Conservation (phyloP, 2,113 vertebrate genomes). For the Meriones unguiculatus region DNA sequence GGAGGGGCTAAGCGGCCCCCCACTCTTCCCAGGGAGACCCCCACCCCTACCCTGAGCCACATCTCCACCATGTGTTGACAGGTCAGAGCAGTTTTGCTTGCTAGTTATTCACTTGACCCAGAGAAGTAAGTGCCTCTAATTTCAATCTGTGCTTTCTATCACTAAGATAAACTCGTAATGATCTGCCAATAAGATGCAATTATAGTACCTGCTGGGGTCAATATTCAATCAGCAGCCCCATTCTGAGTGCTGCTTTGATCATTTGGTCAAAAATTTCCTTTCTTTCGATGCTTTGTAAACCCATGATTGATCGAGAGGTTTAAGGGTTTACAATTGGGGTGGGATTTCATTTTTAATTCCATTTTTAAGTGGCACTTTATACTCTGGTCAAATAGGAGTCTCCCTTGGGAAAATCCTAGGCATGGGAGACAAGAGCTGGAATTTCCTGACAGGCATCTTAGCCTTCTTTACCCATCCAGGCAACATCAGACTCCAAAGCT, state of each 20-base stretch:
- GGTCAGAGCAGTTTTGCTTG: conserved; percentile 5
- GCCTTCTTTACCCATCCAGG: not conserved
- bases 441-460: not conserved
- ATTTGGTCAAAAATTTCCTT: conserved; percentile 77
- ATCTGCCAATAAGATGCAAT: conserved; percentile 81
- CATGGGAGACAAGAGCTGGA: not conserved
- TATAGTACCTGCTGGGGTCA: conserved; percentile 73
- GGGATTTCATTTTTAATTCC: conserved; percentile 66
- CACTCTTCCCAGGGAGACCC: not conserved
- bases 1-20: not conserved
- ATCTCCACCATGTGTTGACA: not conserved
- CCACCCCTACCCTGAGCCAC: accelerated
- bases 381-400: not conserved
- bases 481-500: not conserved
- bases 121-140: conserved; percentile 57
- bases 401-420: not conserved
- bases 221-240: conserved; percentile 79
- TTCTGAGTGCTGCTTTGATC: conserved; percentile 74
- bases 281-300: conserved; percentile 74
- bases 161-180: conserved; percentile 78
- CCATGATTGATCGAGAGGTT: conserved; percentile 39
- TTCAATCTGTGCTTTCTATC: conserved; percentile 71
- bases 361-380: not conserved
- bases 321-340: conserved; percentile 41
- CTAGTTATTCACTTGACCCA: conserved; percentile 28